Evolutionary conservation across 2,888 invertebrate genomes (phyloP).

Genomic region (Lucinisca nassula): DNA sequence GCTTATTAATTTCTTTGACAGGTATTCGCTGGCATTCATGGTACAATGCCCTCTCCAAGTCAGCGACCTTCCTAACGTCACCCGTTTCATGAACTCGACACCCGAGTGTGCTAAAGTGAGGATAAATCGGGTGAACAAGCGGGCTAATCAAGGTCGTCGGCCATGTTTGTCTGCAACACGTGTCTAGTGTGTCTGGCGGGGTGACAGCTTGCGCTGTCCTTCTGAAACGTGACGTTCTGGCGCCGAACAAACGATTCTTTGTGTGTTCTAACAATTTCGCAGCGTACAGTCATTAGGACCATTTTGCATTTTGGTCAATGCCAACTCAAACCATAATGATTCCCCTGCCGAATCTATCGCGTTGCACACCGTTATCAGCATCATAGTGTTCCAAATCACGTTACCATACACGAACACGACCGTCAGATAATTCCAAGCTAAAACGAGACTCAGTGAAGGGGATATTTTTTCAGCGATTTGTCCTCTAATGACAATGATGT

Average conservation of each 20-base stretch:
- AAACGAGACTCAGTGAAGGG: neutral
- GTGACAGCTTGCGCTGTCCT: neutral
- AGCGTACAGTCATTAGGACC: neutral
- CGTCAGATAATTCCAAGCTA: neutral
- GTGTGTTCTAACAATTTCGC: neutral
- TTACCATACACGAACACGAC: neutral
- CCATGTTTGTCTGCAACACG: neutral
- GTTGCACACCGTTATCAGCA: neutral
- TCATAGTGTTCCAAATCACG: neutral
- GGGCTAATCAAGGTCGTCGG: neutral
- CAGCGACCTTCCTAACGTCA: neutral
- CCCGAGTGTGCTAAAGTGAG: neutral
- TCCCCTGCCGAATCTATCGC: neutral
- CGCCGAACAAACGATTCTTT: neutral
- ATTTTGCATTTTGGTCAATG: neutral
- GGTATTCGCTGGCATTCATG: neutral
- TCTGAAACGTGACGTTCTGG: neutral
- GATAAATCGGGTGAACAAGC: neutral
- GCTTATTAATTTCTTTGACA: neutral
- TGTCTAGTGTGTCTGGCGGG: neutral
- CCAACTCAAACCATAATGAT: neutral
- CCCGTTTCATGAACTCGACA: neutral
- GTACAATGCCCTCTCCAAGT: neutral
- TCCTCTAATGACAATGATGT: neutral
- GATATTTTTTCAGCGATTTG: neutral